Conservation (phyloP, 2,797 vertebrate species). For the Carcharodon carcharias region DNA sequence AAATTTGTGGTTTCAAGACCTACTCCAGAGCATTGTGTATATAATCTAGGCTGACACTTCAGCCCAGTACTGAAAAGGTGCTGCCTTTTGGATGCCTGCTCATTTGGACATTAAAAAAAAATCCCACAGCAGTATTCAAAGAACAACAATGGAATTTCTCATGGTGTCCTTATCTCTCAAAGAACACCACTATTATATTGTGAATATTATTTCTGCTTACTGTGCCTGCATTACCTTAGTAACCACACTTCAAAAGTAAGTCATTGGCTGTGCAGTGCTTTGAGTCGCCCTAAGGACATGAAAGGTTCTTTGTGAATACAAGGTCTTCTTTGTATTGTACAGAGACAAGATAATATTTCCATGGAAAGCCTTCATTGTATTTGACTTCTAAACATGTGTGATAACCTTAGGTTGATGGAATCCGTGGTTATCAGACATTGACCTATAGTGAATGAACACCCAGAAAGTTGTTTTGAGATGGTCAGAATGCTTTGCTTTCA, state of each 20-base stretch:
- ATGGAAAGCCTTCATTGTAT: background rate
- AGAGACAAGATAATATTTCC: conserved; percentile 22
- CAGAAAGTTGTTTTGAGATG: background rate
- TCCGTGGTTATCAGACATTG: background rate
- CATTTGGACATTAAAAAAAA: background rate
- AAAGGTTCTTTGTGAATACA: background rate
- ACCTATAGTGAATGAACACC: background rate
- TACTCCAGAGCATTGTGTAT: background rate
- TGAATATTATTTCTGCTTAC: background rate
- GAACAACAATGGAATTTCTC: background rate
- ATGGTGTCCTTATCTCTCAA: background rate
- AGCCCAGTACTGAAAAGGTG: background rate
- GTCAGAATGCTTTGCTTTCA: background rate
- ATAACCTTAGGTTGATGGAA: conserved; percentile 4
- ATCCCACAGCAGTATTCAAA: background rate
- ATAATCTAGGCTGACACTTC: background rate
- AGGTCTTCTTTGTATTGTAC: background rate
- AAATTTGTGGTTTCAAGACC: background rate
- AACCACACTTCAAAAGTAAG: background rate
- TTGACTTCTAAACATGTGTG: background rate
- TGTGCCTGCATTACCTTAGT: background rate
- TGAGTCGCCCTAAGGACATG: background rate
- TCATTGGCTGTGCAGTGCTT: background rate
- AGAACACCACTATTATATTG: background rate
- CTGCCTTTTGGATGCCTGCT: background rate